Evolutionary conservation across 2,113 vertebrate genomes (phyloP).

Genomic region (Phycodurus eques): DNA sequence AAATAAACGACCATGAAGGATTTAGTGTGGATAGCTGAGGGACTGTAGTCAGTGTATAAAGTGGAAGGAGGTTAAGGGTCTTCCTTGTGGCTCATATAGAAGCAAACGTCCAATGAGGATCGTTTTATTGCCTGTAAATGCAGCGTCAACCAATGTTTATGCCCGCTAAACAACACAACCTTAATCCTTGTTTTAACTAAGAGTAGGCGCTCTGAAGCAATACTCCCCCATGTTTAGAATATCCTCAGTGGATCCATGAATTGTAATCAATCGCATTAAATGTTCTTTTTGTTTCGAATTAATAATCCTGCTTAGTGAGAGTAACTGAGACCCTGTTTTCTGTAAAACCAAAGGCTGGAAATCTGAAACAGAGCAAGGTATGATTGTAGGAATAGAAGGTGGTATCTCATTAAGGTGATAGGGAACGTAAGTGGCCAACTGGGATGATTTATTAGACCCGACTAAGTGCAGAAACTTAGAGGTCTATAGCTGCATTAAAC

Average conservation of each 20-base stretch:
- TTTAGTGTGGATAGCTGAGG: constrained; percentile 28
- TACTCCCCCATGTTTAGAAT: neutral
- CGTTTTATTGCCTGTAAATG: constrained; percentile 3
- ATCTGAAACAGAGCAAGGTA: constrained; percentile 19
- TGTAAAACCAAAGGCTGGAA: neutral
- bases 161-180: neutral
- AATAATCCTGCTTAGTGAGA: constrained; percentile 5
- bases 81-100: constrained; percentile 1
- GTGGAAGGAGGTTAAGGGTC: constrained; percentile 27
- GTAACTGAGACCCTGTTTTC: neutral
- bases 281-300: constrained; percentile 4
- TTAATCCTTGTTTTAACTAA: constrained; percentile 11
- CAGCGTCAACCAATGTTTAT: neutral
- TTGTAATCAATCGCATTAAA: neutral
- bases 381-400: constrained; percentile 22
- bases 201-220: constrained; percentile 3
- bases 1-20: constrained; percentile 18
- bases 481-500: constrained; percentile 56
- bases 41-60: constrained; percentile 19
- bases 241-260: neutral
- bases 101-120: constrained; percentile 11
- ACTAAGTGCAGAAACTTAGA: constrained; percentile 46
- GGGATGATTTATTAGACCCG: constrained; percentile 60
- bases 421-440: constrained; percentile 25
- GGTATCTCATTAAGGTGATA: constrained; percentile 45